Evolutionary conservation across 2,888 invertebrate species (phyloP), one percentile per base, ranked within the genome.

Genomic region (Synanthedon vespiformis): DNA sequence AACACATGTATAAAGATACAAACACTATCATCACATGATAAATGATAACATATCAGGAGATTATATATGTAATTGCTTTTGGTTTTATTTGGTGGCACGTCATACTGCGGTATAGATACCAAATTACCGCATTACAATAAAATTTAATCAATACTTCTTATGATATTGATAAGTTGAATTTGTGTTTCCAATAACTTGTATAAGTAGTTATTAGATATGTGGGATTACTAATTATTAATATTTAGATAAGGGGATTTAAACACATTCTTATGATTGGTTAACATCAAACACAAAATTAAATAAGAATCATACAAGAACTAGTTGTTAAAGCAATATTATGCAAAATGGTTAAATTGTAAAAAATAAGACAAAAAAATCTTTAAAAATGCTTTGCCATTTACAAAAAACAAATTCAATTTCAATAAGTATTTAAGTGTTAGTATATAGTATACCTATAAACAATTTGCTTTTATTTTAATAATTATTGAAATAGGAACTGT

Each of bases 61-160:
- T 73, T 75, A 71, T 52, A 47, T 60, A 57, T 61, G 73, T 78
- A 81, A 84, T 81, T 80, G 75, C 64, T 58, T 56, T 54, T 57
- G 58, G 34, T 59, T 65, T 55, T 57, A 58, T 61, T 61, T 65
- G 63, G 56, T 50, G 69, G 54, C 73, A 72, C 84, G 86, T 86
- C 86, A 86, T 63, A 84, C 81, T 86, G 86, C 86, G 82, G 82
- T 67, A 12, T 13, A 60, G 75, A 76, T 80, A 80, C 62, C 56
- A 67, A 76, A 72, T 22, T 82, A 70, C 84, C 79, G 85, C 85
- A 83, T 73, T 77, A 74, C 69, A 74, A 69, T 73, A 67, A 64
- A 48, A 67, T 61, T 60, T 71, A 77, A 81, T 79, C 77, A 65
- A 66, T 62, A 52, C 40, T 54, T 53, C 34, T 55, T 54, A 52